These are phyloP conservation scores for Tokudaia tokunoshimensis DNA, from an alignment of 2,797 vertebrate species.

Conservation along the genomic window DNA sequence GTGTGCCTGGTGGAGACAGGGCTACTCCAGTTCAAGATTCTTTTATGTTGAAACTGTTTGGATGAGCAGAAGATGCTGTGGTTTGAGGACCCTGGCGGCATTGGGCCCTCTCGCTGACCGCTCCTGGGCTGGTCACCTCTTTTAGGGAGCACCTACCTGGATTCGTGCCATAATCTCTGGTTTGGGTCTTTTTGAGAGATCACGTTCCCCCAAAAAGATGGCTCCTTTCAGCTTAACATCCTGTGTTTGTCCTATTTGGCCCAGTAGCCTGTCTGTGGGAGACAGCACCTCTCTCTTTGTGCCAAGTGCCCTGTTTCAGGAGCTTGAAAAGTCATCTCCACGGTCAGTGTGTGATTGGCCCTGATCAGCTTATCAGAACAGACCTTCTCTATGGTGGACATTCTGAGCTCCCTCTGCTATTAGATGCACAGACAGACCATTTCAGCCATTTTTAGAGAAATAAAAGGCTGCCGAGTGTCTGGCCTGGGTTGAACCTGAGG, in stretches of 20 bases:
- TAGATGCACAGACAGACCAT: background rate
- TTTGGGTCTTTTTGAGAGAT: constrained; percentile 79
- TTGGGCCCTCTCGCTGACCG: constrained; percentile 53
- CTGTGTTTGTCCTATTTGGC: constrained; percentile 76
- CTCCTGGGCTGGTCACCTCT: constrained; percentile 33
- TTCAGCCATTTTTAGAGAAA: background rate
- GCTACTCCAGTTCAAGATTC: constrained; percentile 85
- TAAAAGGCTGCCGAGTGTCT: background rate
- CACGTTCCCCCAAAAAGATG: constrained; percentile 57
- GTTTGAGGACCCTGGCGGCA: constrained; percentile 77
- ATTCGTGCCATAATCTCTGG: constrained; percentile 67
- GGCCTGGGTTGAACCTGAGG: background rate
- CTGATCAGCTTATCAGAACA: background rate
- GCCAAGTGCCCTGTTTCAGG: constrained; percentile 55
- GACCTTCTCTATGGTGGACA: background rate
- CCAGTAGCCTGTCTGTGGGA: background rate
- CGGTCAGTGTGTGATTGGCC: background rate
- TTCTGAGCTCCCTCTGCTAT: background rate
- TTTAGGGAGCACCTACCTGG: constrained; percentile 61
- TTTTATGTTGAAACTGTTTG: constrained; percentile 80
- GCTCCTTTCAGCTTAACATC: constrained; percentile 66
- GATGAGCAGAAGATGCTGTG: constrained; percentile 75
- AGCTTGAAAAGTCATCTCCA: background rate
- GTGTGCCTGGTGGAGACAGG: constrained; percentile 85
- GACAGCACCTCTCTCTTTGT: constrained; percentile 34